Percentiles rank a stretch among this genome's conserved stretches.
These are phyloP conservation scores for Nipponacmea schrenckii DNA, from an alignment of 2,888 invertebrate species.

Conservation along the genomic window DNA sequence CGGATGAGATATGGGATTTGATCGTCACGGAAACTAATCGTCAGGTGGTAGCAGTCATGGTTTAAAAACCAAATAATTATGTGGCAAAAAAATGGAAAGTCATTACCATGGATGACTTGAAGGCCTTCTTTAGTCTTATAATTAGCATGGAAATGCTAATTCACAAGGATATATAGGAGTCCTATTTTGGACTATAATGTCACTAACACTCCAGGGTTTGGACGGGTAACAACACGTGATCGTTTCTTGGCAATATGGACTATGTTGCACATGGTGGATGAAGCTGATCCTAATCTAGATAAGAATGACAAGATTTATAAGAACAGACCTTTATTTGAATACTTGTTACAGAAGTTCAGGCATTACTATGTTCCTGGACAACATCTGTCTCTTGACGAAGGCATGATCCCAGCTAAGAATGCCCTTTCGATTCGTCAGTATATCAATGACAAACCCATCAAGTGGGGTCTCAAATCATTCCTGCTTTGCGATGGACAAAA, in stretches of 20 bases:
- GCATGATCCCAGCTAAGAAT: too few species aligned
- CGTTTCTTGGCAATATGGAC: conserved; percentile 25
- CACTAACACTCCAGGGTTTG: conserved; percentile 25
- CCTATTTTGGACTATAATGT: conserved; percentile 15
- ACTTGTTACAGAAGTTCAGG: too few species aligned
- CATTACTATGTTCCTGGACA: too few species aligned
- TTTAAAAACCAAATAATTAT: conserved; percentile 17
- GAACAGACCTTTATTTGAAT: too few species aligned
- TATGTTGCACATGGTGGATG: conserved; percentile 28
- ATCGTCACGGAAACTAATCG: too few species aligned
- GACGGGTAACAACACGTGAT: conserved; percentile 25
- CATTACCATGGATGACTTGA: conserved; percentile 19
- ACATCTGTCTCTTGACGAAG: too few species aligned
- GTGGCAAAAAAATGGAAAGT: conserved; percentile 19
- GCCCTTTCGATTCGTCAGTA: conserved; percentile 21
- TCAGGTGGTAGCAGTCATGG: too few species aligned
- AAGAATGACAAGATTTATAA: too few species aligned
- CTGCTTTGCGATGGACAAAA: conserved; percentile 22
- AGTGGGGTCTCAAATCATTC: conserved; percentile 26
- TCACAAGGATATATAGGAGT: conserved; percentile 24
- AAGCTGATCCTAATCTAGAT: conserved; percentile 20
- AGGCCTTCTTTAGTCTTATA: conserved; percentile 26
- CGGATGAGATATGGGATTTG: too few species aligned
- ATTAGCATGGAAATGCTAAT: conserved; percentile 24
- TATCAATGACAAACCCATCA: conserved; percentile 24